Evolutionary conservation across 1,140 invertebrate genomes (phyloP).

Genomic region (Spodoptera litura): DNA sequence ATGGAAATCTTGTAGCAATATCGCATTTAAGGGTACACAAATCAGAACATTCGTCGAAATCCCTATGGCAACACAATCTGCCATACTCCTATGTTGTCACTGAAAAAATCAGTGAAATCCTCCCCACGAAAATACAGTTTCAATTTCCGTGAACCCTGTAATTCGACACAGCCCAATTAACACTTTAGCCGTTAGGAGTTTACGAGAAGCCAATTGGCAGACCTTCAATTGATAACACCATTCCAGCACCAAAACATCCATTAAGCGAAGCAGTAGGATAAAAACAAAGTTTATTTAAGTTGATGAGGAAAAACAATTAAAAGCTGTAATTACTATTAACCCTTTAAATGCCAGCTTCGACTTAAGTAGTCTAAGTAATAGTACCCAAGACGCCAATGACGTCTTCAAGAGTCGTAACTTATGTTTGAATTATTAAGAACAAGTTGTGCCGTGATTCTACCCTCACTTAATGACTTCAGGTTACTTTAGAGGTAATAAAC

Average conservation of each 20-base stretch:
- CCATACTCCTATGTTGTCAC: neutral
- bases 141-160: conserved; percentile 4
- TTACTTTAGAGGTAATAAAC: conserved; percentile 25
- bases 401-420: conserved; percentile 36
- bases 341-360: conserved; percentile 31
- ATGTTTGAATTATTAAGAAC: conserved; percentile 42
- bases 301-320: conserved; percentile 42
- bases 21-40: too few species aligned
- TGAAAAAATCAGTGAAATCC: conserved; percentile 1
- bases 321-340: conserved; percentile 43
- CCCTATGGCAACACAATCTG: neutral
- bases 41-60: too few species aligned
- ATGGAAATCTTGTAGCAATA: too few species aligned
- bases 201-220: conserved; percentile 26
- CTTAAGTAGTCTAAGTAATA: conserved; percentile 39
- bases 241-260: conserved; percentile 21
- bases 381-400: conserved; percentile 35
- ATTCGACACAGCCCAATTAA: conserved; percentile 23
- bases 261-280: conserved; percentile 24
- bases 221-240: conserved; percentile 28
- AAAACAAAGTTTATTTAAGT: conserved; percentile 31
- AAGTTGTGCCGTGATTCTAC: conserved; percentile 16
- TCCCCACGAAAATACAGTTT: conserved; percentile 12
- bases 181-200: conserved; percentile 17
- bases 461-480: conserved; percentile 21